Conservation (phyloP, 92 coral and sea anemone genomes). For the Umimayanthus chanpuru region DNA sequence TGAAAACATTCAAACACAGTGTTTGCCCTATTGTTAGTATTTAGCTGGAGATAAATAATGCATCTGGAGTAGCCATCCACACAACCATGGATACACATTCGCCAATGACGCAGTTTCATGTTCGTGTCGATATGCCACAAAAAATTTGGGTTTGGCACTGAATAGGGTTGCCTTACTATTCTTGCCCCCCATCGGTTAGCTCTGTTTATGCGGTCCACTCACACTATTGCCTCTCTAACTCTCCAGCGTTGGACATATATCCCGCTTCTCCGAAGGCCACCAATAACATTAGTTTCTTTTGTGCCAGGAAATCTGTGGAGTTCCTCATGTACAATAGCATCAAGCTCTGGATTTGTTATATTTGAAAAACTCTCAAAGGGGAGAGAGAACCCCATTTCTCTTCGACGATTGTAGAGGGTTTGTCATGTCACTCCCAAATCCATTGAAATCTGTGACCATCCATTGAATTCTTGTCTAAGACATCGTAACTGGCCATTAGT, state of each 20-base stretch:
- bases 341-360: constrained; percentile 19
- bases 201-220: constrained; percentile 57
- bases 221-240: constrained; percentile 45
- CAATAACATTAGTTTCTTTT: constrained; percentile 52
- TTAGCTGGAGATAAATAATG: constrained; percentile 34
- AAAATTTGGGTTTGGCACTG: not conserved
- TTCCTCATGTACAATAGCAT: not conserved
- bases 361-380: constrained; percentile 28
- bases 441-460: constrained; percentile 51
- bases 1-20: constrained; percentile 56
- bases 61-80: constrained; percentile 53
- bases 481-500: constrained; percentile 46
- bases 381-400: constrained; percentile 58
- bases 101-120: constrained; percentile 54
- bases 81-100: constrained; percentile 62
- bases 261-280: constrained; percentile 33
- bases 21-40: constrained; percentile 55
- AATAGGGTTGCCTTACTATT: constrained; percentile 50
- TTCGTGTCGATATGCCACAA: constrained; percentile 66
- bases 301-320: constrained; percentile 42
- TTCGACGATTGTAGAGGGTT: constrained; percentile 47
- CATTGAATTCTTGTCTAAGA: constrained; percentile 45
- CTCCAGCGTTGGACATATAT: constrained; percentile 54
- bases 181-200: constrained; percentile 61
- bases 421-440: constrained; percentile 58